Conservation (phyloP, 2,113 vertebrate genomes). For the Tupaia chinensis region DNA sequence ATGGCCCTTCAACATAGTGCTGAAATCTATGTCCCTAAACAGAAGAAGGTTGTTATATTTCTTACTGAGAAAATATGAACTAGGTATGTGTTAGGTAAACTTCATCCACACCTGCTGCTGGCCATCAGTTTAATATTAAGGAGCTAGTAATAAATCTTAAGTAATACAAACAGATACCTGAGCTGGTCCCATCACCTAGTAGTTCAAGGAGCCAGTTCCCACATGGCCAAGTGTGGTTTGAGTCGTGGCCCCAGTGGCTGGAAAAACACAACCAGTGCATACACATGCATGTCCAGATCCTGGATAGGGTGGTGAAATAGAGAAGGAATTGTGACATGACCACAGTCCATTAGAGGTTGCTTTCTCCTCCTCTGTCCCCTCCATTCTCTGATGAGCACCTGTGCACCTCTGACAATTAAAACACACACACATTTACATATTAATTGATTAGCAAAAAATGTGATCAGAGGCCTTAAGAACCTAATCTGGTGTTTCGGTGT, state of each 20-base stretch:
- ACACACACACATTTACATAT: neutral
- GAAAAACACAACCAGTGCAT: no score
- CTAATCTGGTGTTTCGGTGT: neutral
- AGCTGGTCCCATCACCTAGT: no score
- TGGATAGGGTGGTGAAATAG: no score
- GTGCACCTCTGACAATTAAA: neutral
- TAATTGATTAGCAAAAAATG: neutral
- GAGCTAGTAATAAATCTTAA: neutral
- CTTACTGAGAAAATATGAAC: neutral
- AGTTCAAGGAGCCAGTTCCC: no score
- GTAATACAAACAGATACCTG: neutral
- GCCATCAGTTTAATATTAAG: neutral
- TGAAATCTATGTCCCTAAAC: neutral
- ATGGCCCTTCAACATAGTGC: neutral
- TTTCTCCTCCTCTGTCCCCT: no score
- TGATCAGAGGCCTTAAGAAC: neutral
- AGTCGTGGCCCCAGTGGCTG: no score
- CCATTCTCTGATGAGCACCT: no score
- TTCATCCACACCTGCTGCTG: neutral
- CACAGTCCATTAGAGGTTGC: no score
- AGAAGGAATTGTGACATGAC: no score
- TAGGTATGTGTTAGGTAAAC: neutral
- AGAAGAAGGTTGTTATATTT: neutral
- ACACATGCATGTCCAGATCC: no score
- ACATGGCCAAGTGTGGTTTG: no score